These are phyloP conservation scores for Catharus minimus DNA, from an alignment of 2,113 vertebrate species.

Conservation along the genomic window DNA sequence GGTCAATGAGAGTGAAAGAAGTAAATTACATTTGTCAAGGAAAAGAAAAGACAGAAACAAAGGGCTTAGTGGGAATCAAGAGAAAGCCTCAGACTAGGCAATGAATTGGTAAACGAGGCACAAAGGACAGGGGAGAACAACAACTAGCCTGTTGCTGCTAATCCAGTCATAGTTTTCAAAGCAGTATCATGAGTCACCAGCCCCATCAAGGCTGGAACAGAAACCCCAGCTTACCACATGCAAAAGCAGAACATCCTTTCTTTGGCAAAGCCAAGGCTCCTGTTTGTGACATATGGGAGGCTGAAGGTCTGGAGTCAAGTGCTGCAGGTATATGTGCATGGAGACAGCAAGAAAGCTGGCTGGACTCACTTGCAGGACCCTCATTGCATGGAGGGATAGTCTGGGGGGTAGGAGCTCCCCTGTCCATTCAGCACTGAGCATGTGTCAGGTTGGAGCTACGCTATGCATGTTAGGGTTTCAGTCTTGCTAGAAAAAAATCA, in stretches of 20 bases:
- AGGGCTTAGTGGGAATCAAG: not conserved
- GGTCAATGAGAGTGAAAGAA: not conserved
- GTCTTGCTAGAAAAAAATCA: not conserved
- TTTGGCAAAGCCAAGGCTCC: not conserved
- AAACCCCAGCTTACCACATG: not conserved
- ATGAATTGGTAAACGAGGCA: not conserved
- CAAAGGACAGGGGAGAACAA: not conserved
- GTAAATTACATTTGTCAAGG: not conserved
- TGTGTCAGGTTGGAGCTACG: accelerated
- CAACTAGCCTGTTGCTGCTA: not conserved
- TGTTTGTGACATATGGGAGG: not conserved
- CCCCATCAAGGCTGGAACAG: not conserved
- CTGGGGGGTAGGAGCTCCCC: accelerated
- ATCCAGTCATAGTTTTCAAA: not conserved
- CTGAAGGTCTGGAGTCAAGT: not conserved
- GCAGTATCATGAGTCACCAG: not conserved
- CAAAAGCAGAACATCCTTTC: not conserved
- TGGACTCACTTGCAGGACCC: not conserved
- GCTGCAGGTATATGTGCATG: not conserved
- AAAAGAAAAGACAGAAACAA: not conserved
- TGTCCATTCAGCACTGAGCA: accelerated
- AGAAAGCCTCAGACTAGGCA: not conserved
- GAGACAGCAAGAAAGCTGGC: not conserved
- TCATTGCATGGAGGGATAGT: not conserved
- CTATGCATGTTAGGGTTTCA: not conserved